These are phyloP conservation scores for Drosophila ficusphila DNA, from an alignment of 1,140 invertebrate species.

Conservation along the genomic window DNA sequence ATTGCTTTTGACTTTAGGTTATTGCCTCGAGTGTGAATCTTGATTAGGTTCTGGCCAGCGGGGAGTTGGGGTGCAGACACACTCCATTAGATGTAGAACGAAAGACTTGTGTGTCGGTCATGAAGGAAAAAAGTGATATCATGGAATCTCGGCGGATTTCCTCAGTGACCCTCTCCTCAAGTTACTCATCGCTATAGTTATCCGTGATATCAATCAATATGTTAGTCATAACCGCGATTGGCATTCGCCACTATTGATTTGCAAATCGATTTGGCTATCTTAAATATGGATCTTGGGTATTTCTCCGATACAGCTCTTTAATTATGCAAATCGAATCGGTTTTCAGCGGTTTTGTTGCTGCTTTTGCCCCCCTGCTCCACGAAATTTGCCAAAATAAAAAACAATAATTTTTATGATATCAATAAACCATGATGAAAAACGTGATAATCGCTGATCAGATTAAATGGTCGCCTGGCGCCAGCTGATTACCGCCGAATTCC, in stretches of 20 bases:
- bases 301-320: slow-evolving; percentile 47
- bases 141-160: slow-evolving; percentile 1
- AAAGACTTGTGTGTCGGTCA: neutral
- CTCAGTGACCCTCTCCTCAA: neutral
- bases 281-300: slow-evolving; percentile 69
- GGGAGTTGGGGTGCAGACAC: neutral
- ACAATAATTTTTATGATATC: slow-evolving; percentile 81
- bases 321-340: slow-evolving; percentile 76
- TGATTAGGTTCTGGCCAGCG: slow-evolving; percentile 48
- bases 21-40: slow-evolving; percentile 32
- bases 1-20: slow-evolving; percentile 57
- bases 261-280: slow-evolving; percentile 68
- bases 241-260: slow-evolving; percentile 57
- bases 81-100: slow-evolving; percentile 1
- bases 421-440: slow-evolving; percentile 82
- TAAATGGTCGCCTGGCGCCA: slow-evolving; percentile 76
- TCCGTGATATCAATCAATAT: slow-evolving; percentile 61
- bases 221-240: slow-evolving; percentile 45
- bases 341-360: slow-evolving; percentile 56
- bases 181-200: slow-evolving; percentile 67
- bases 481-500: slow-evolving; percentile 66
- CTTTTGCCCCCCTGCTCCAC: slow-evolving; percentile 28
- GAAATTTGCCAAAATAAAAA: slow-evolving; percentile 45
- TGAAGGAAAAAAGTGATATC: slow-evolving; percentile 14
- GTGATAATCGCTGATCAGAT: slow-evolving; percentile 82